Conservation (phyloP, 1,140 invertebrate species). For the Bombus turneri region DNA sequence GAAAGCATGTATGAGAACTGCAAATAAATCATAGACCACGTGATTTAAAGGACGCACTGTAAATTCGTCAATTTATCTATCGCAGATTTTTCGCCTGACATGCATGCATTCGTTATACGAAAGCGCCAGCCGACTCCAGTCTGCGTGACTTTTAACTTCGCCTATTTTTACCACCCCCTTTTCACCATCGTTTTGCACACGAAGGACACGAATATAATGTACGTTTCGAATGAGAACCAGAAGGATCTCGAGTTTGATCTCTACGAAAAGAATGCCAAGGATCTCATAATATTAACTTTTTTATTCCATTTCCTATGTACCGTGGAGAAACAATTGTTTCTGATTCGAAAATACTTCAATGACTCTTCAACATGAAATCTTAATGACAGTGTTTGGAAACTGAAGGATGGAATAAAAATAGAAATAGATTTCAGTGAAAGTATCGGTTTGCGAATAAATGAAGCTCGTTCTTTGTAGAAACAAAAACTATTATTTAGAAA, state of each 20-base stretch:
- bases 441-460: not conserved
- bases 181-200: not conserved
- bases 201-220: slow-evolving; percentile 5
- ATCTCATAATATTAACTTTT: not conserved
- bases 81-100: slow-evolving; percentile 39
- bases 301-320: no score
- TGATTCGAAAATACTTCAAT: no score
- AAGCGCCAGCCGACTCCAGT: not conserved
- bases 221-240: not conserved
- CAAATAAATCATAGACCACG: slow-evolving; percentile 26
- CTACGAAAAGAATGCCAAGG: not conserved
- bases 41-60: slow-evolving; percentile 37
- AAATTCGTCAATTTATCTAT: slow-evolving; percentile 50
- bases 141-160: slow-evolving; percentile 45
- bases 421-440: not conserved
- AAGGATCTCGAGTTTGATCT: not conserved
- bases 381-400: not conserved
- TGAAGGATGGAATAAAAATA: not conserved
- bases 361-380: not conserved
- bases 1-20: not conserved
- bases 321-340: not conserved
- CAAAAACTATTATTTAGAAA: no score
- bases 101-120: slow-evolving; percentile 36
- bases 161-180: slow-evolving; percentile 10
- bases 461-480: no score